A percentile compares a stretch with the other conserved stretches of the same genome.
Conservation (phyloP, 2,113 vertebrate genomes). For the Heterochromis multidens region DNA sequence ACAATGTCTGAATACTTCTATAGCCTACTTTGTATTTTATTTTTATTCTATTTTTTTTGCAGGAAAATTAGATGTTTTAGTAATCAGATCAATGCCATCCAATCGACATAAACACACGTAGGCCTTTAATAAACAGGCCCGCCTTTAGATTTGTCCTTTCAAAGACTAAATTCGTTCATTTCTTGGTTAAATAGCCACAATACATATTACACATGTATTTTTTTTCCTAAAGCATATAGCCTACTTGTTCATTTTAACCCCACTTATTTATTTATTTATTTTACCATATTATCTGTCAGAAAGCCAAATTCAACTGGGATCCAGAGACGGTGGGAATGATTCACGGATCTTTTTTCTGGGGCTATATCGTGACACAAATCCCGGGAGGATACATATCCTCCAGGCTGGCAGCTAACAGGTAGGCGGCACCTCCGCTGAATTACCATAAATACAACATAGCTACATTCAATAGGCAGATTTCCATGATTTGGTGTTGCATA, state of each 20-base stretch:
- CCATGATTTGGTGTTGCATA: background rate
- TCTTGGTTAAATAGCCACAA: background rate
- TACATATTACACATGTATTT: background rate
- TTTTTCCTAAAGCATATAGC: background rate
- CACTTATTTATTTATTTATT: background rate
- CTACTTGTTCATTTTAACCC: background rate
- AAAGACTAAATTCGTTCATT: background rate
- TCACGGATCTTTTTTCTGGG: conserved; percentile 99
- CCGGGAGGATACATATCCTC: conserved; percentile 97
- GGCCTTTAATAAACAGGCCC: background rate
- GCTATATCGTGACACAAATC: conserved; percentile 98
- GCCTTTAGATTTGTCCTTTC: background rate
- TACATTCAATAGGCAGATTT: background rate
- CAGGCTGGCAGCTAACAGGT: conserved; percentile 97
- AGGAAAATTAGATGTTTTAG: background rate
- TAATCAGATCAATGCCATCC: background rate
- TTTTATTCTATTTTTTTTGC: background rate
- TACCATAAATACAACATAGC: background rate
- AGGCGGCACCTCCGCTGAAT: conserved; percentile 27
- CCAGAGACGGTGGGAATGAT: conserved; percentile 96
- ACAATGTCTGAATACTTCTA: background rate
- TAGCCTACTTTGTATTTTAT: background rate
- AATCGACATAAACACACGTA: background rate
- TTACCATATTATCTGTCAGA: conserved; percentile 68
- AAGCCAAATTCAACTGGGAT: conserved; percentile 98